Conservation (phyloP, 1,140 invertebrate species). For the Cyphomyrmex costatus region DNA sequence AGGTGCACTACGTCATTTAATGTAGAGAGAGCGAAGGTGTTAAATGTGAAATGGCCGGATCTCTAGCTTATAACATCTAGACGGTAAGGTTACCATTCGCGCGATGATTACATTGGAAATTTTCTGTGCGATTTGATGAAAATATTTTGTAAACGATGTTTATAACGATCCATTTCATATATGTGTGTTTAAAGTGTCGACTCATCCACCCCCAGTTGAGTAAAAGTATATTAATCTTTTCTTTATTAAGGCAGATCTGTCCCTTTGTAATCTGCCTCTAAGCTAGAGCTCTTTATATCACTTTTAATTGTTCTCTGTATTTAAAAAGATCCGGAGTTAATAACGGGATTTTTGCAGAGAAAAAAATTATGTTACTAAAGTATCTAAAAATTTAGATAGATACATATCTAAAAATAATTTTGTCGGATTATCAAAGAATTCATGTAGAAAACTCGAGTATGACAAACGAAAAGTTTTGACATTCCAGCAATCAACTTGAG, state of each 20-base stretch:
- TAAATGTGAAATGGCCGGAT: constrained; percentile 53
- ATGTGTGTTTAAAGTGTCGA: not conserved
- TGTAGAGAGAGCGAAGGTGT: constrained; percentile 37
- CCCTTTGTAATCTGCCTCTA: not conserved
- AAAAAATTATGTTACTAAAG: too few species aligned
- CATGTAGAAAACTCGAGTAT: too few species aligned
- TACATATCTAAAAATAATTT: too few species aligned
- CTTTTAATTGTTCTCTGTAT: not conserved
- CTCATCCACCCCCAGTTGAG: not conserved
- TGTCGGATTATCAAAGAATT: too few species aligned
- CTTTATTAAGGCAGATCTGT: not conserved
- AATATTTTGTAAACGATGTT: constrained; percentile 23
- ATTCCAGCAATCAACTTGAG: too few species aligned
- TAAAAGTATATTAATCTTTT: not conserved
- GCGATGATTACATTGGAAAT: constrained; percentile 35
- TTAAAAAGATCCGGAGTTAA: not conserved
- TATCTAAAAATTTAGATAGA: too few species aligned
- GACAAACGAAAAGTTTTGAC: too few species aligned
- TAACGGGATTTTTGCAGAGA: not conserved
- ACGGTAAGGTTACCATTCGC: not conserved
- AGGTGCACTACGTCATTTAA: constrained; percentile 21
- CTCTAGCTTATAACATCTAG: constrained; percentile 15
- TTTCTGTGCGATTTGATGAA: constrained; percentile 28
- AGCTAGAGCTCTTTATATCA: not conserved
- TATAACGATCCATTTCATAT: not conserved